phyloP scores from a whole-genome alignment of 2,888 invertebrate species.

The Antheraea assamensis region DNA sequence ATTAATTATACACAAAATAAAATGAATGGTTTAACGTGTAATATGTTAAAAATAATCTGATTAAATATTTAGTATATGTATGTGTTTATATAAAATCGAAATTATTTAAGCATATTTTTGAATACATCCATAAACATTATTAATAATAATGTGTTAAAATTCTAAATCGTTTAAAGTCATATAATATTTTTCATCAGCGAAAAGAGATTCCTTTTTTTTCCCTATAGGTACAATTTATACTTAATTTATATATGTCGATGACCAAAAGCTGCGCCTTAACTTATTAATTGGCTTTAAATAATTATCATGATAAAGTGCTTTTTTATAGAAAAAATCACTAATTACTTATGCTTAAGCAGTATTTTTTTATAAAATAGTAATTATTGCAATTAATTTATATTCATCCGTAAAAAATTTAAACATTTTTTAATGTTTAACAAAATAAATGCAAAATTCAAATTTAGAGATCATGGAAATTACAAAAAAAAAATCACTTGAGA shows the following conservation, averaged over 20 bases:
- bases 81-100: constrained; percentile 27
- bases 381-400: constrained; percentile 61
- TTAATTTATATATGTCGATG: constrained; percentile 53
- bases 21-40: not conserved
- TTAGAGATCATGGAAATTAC: constrained; percentile 70
- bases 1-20: not conserved
- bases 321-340: constrained; percentile 54
- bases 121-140: constrained; percentile 43
- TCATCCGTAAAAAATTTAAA: constrained; percentile 47
- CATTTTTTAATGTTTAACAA: constrained; percentile 46
- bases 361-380: constrained; percentile 58
- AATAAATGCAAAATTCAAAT: constrained; percentile 72
- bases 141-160: constrained; percentile 55
- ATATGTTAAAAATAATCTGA: constrained; percentile 6
- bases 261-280: constrained; percentile 66
- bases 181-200: constrained; percentile 55
- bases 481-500: constrained; percentile 63
- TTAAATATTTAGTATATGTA: not conserved
- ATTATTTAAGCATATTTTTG: constrained; percentile 28
- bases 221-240: constrained; percentile 47
- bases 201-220: constrained; percentile 58
- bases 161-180: constrained; percentile 53
- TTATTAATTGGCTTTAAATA: constrained; percentile 65
- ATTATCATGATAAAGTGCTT: constrained; percentile 63
- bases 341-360: constrained; percentile 65